phyloP scores from a whole-genome alignment of 2,888 invertebrate genomes.

The Ornithoptera alexandrae region DNA sequence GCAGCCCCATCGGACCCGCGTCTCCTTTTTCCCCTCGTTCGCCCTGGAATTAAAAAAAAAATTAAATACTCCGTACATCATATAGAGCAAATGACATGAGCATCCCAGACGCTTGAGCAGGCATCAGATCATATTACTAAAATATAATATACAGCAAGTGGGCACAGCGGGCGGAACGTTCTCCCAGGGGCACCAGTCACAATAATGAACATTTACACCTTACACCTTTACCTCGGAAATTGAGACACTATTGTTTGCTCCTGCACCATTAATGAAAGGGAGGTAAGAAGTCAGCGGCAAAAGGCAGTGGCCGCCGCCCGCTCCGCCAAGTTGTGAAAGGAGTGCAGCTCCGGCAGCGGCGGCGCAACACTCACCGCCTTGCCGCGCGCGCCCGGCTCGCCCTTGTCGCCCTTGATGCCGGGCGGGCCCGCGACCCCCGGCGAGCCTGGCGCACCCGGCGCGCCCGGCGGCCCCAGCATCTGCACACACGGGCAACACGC shows the following conservation, averaged over 20 bases:
- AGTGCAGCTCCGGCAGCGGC: neutral
- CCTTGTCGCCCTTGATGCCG: conserved; percentile 91
- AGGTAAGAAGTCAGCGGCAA: too few relatives aligned
- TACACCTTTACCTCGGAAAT: too few relatives aligned
- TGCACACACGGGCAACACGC: conserved; percentile 36
- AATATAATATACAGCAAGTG: too few relatives aligned
- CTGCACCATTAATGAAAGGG: too few relatives aligned
- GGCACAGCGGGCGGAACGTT: too few relatives aligned
- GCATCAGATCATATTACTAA: too few relatives aligned
- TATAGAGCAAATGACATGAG: too few relatives aligned
- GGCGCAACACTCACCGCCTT: conserved; percentile 82
- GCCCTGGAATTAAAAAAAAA: conserved; percentile 78
- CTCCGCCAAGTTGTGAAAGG: neutral
- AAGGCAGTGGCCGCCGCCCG: too few relatives aligned
- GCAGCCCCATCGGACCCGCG: conserved; percentile 96
- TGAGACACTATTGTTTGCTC: too few relatives aligned
- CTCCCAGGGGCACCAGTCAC: too few relatives aligned
- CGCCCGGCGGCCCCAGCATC: conserved; percentile 84
- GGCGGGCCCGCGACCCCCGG: conserved; percentile 90
- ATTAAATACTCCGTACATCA: neutral
- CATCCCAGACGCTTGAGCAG: too few relatives aligned
- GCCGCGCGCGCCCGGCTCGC: conserved; percentile 90
- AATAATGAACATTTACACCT: too few relatives aligned
- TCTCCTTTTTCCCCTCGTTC: conserved; percentile 90
- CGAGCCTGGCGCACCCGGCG: conserved; percentile 86